Evolutionary conservation across 2,113 vertebrate genomes (phyloP).

Genomic region (Hippolais icterina): DNA sequence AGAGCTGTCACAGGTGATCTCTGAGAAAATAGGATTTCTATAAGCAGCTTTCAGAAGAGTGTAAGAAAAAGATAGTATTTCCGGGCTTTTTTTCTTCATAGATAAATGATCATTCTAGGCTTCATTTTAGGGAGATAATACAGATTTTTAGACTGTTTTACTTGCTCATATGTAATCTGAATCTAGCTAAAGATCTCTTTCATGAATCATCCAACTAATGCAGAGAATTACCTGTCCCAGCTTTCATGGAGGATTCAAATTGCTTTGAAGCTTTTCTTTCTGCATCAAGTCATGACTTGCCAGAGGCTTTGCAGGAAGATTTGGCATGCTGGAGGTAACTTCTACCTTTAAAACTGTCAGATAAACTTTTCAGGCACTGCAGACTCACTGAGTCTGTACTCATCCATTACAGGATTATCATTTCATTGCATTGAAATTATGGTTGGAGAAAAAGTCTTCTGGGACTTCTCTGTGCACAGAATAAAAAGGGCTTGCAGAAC

Average conservation of each 20-base stretch:
- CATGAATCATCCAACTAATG: background rate
- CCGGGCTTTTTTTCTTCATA: background rate
- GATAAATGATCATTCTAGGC: background rate
- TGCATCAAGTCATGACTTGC: background rate
- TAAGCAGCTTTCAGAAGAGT: slow-evolving; percentile 31
- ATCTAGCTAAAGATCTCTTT: background rate
- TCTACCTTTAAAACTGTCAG: background rate
- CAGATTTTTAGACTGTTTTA: background rate
- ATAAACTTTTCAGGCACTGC: background rate
- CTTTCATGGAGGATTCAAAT: background rate
- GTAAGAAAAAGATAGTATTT: background rate
- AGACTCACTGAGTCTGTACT: background rate
- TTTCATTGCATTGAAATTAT: background rate
- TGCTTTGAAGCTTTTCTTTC: slow-evolving; percentile 7
- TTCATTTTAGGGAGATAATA: background rate
- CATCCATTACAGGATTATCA: slow-evolving; percentile 5
- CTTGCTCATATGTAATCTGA: background rate
- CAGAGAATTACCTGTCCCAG: background rate
- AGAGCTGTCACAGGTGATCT: slow-evolving; percentile 63
- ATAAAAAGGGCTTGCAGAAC: background rate
- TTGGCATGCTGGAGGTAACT: background rate
- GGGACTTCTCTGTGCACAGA: background rate
- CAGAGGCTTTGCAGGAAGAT: background rate
- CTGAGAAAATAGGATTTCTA: slow-evolving; percentile 48
- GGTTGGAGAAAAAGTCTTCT: background rate